phyloP scores from a whole-genome alignment of 2,113 vertebrate species.

The Alligator sinensis region DNA sequence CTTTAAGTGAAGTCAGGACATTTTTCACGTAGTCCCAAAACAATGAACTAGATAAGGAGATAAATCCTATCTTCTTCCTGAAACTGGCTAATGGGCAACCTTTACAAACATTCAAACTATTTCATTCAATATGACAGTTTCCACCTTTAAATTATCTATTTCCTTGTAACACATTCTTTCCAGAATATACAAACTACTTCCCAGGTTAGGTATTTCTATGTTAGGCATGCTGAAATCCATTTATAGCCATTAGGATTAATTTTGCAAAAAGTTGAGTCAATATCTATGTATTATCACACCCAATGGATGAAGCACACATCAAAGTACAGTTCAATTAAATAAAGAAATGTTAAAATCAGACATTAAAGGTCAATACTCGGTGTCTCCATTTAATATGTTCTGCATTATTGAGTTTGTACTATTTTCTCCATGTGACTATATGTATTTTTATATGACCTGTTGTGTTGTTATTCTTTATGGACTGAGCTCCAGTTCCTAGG shows the following conservation, averaged over 20 bases:
- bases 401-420: not conserved
- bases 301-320: not conserved
- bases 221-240: slow-evolving; percentile 20
- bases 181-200: not conserved
- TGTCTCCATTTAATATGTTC: not conserved
- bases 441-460: not conserved
- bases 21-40: no score
- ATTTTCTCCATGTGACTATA: not conserved
- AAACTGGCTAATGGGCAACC: no score
- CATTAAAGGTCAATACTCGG: not conserved
- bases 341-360: not conserved
- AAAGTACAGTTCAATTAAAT: not conserved
- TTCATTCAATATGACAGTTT: no score
- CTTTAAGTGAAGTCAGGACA: no score
- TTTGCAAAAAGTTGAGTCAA: not conserved
- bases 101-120: no score
- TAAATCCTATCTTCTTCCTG: no score
- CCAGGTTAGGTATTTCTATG: not conserved
- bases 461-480: not conserved
- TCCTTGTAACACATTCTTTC: no score
- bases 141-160: no score
- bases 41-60: no score
- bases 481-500: not conserved
- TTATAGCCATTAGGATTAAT: not conserved
- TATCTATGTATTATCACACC: not conserved